phyloP scores from a whole-genome alignment of 2,113 vertebrate genomes.

The Rafetus swinhoei region DNA sequence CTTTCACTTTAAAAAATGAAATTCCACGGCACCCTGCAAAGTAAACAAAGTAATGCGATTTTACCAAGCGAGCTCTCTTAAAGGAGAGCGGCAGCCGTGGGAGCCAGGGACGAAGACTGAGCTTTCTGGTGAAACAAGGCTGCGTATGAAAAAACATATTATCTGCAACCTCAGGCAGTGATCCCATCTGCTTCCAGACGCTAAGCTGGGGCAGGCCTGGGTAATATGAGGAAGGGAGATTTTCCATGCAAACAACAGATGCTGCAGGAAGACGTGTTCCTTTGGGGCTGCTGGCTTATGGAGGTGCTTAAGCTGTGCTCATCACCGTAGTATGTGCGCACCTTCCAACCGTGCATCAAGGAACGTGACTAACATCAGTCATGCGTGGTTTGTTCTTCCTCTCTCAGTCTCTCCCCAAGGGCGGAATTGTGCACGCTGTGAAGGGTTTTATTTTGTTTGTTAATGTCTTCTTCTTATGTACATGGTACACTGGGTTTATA shows the following conservation, averaged over 20 bases:
- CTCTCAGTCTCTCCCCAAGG: neutral
- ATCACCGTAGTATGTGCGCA: neutral
- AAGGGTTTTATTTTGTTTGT: slow-evolving; percentile 16
- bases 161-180: neutral
- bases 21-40: neutral
- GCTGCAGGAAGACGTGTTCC: neutral
- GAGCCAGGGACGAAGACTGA: neutral
- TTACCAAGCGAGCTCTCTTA: neutral
- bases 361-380: neutral
- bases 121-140: neutral
- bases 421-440: neutral
- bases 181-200: neutral
- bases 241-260: neutral
- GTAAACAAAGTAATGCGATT: slow-evolving; percentile 46
- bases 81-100: neutral
- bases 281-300: neutral
- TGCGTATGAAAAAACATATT: slow-evolving; percentile 24
- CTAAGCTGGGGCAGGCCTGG: slow-evolving; percentile 20
- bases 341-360: neutral
- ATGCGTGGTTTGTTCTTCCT: neutral
- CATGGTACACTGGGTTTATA: neutral
- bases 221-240: neutral
- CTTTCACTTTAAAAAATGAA: slow-evolving; percentile 18
- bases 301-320: neutral
- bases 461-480: neutral